These are phyloP conservation scores for Ataeniobius toweri DNA, from an alignment of 2,797 vertebrate genomes.

Conservation along the genomic window DNA sequence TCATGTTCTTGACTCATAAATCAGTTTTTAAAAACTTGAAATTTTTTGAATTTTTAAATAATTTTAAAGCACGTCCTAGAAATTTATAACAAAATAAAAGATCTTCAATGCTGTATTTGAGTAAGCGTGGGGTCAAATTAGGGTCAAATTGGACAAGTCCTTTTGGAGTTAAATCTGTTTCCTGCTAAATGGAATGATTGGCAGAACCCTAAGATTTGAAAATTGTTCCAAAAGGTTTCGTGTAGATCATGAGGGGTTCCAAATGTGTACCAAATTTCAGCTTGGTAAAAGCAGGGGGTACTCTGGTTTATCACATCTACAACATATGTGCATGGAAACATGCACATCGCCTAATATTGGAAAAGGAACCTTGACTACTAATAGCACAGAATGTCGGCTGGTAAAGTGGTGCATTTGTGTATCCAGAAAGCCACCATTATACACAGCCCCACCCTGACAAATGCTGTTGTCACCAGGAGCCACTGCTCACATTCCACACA, in stretches of 20 bases:
- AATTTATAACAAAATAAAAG: neutral
- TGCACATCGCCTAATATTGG: neutral
- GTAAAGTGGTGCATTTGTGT: neutral
- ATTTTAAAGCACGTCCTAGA: neutral
- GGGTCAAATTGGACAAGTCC: neutral
- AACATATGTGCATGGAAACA: neutral
- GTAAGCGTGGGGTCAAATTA: too few relatives aligned
- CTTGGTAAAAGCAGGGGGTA: neutral
- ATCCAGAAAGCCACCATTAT: constrained; percentile 3
- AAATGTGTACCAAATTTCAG: neutral
- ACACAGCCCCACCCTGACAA: neutral
- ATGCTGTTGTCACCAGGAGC: constrained; percentile 2
- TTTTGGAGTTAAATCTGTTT: neutral
- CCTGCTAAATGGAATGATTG: neutral
- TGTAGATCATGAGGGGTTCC: neutral
- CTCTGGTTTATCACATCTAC: neutral
- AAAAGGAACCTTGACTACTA: neutral
- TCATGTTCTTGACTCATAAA: neutral
- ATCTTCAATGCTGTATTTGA: neutral
- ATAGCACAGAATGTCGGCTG: neutral
- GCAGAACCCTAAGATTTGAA: neutral
- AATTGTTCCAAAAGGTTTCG: neutral
- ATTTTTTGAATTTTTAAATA: neutral
- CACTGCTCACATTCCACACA: constrained; percentile 6
- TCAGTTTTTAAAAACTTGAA: neutral